These are phyloP conservation scores for Lutjanus erythropterus DNA, from an alignment of 2,113 vertebrate genomes.

Conservation along the genomic window DNA sequence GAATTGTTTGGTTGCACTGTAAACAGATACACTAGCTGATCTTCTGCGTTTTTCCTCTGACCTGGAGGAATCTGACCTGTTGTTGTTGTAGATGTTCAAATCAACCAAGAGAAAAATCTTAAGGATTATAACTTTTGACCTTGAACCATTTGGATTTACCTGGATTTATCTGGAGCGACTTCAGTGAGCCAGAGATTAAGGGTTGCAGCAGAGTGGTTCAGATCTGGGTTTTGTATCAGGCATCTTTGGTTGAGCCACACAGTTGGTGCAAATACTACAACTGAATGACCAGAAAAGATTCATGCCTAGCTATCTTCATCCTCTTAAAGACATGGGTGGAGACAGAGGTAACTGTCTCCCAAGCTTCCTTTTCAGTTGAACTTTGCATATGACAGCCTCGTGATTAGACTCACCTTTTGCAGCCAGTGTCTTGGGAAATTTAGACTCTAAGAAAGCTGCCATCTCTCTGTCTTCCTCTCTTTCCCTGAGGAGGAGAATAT, in stretches of 20 bases:
- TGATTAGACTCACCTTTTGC: slow-evolving; percentile 82
- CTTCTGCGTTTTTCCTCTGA: too few species aligned
- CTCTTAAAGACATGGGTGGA: neutral
- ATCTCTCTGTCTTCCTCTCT: slow-evolving; percentile 93
- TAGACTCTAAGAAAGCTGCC: slow-evolving; percentile 89
- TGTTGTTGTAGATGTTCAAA: too few species aligned
- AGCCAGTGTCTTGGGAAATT: slow-evolving; percentile 83
- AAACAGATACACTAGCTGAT: too few species aligned
- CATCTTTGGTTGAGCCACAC: neutral
- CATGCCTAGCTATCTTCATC: neutral
- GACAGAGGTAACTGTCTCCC: neutral
- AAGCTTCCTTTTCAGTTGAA: neutral
- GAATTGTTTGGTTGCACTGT: too few species aligned
- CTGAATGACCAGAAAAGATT: neutral
- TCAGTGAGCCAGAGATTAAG: too few species aligned
- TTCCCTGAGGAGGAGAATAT: slow-evolving; percentile 83
- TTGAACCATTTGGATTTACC: too few species aligned
- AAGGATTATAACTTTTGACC: too few species aligned
- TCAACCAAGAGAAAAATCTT: too few species aligned
- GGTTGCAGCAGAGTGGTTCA: neutral
- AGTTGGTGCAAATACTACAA: neutral
- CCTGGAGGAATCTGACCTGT: too few species aligned
- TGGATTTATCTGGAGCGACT: too few species aligned
- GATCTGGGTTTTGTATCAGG: neutral
- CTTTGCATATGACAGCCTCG: too few species aligned